A percentile compares a stretch with the other conserved stretches of the same genome.
These are phyloP conservation scores for Atlantisia rogersi DNA, from an alignment of 2,113 vertebrate genomes.

Conservation along the genomic window DNA sequence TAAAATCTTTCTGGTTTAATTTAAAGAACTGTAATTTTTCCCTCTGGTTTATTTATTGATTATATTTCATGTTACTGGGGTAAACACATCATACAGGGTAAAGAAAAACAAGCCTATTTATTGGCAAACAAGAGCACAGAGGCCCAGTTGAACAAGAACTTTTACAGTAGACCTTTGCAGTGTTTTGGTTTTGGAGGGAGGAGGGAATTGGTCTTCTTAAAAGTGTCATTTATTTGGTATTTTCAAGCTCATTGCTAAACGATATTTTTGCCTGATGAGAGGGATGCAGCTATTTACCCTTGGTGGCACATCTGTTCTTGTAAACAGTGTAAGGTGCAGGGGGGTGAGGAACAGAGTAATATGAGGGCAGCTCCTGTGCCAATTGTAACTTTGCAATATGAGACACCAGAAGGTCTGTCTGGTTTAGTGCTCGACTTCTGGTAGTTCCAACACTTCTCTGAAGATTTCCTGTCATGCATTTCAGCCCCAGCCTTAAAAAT, in stretches of 20 bases:
- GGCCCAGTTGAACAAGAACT: not conserved
- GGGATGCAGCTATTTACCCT: not conserved
- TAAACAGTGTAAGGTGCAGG: too few species aligned
- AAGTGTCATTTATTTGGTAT: not conserved
- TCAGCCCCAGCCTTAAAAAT: not conserved
- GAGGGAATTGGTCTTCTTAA: not conserved
- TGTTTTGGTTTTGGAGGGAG: not conserved
- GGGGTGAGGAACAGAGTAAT: not conserved
- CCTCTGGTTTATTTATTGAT: conserved; percentile 47
- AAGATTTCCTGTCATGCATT: not conserved
- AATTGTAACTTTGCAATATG: not conserved
- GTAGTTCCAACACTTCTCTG: not conserved
- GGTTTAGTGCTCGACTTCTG: not conserved
- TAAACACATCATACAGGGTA: conserved; percentile 9
- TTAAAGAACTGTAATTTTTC: conserved; percentile 43
- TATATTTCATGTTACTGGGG: not conserved
- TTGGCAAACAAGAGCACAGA: not conserved
- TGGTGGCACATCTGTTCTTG: too few species aligned
- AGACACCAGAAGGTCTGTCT: not conserved
- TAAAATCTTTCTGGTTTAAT: conserved; percentile 46
- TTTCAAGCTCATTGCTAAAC: not conserved
- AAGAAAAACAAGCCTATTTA: not conserved
- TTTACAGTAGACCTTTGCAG: not conserved
- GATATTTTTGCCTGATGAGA: not conserved
- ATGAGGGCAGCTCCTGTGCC: too few species aligned